Evolutionary conservation across 2,888 invertebrate species (phyloP).

Genomic region (Lepeophtheirus nordmannii): DNA sequence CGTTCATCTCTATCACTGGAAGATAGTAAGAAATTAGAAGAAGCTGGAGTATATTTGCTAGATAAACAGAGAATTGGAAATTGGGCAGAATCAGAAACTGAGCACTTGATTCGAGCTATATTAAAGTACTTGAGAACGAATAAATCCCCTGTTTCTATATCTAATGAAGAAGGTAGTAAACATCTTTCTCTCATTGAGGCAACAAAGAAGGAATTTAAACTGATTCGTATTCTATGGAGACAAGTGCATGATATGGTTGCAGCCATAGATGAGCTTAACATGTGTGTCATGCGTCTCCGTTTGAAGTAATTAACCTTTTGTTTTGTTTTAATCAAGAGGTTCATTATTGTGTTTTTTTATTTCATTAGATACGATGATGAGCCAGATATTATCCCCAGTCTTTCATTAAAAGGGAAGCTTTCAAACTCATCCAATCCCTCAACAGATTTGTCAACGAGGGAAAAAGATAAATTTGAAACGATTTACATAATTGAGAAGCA

Average conservation of each 20-base stretch:
- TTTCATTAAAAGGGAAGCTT: conserved; percentile 33
- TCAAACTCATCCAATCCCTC: conserved; percentile 31
- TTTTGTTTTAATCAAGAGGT: neutral
- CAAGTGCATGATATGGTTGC: conserved; percentile 39
- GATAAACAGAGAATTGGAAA: conserved; percentile 41
- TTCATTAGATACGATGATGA: neutral
- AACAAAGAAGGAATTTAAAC: conserved; percentile 49
- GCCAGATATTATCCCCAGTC: conserved; percentile 22
- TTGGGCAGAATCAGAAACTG: conserved; percentile 47
- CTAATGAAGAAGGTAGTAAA: conserved; percentile 32
- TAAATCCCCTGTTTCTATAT: conserved; percentile 28
- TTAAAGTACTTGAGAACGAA: conserved; percentile 35
- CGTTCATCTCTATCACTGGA: conserved; percentile 26
- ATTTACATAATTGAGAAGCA: conserved; percentile 35
- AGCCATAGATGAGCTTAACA: conserved; percentile 53
- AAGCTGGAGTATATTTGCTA: conserved; percentile 29
- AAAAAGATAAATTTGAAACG: conserved; percentile 29
- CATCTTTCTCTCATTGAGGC: conserved; percentile 44
- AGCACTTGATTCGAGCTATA: conserved; percentile 42
- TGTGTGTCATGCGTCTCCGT: conserved; percentile 48
- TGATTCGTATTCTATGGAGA: conserved; percentile 35
- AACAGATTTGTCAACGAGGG: conserved; percentile 31
- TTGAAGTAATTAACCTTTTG: conserved; percentile 36
- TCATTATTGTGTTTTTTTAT: neutral
- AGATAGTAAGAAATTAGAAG: conserved; percentile 31